Base-by-base conservation (phyloP, 2,113 vertebrate species). In the Amphiprion ocellaris region DNA sequence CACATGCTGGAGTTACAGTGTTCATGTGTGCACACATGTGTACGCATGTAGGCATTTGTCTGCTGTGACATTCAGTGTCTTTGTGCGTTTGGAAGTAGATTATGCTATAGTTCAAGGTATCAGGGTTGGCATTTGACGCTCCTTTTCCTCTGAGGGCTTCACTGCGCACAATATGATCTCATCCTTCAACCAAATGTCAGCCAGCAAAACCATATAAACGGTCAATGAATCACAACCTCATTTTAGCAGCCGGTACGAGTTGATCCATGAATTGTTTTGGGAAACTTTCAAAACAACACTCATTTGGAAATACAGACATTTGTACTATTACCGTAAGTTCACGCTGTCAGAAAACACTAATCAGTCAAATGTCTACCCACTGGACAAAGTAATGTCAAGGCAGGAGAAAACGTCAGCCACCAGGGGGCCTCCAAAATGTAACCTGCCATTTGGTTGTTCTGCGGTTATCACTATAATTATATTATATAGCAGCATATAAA, bases 181-280 rank as follows among this genome's bases (percentile, higher is more conserved):
- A 11, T 87, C 85, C 55, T 74, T 86, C 28, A 75, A 23, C 39
- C 17, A 90, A 90, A 91, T 90, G 76, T 88, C 82, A 88, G 49
- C 73, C 72, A 74, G 81, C 47, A 80, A 60, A 89, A 56, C 47
- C 44, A 46, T 58, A 55, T 19, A 59, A 84, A 71, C 39, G 53
- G 24, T 52, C 74, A 55, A 53, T 85, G 28, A 77, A 83, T 89
- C 70, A 44, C 59, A 58, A 58, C 28, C 21, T 26, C 10, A 23
- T 4, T 53, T 85, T 24, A 77, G 62, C 66, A 63, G 46, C 9
- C 30, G 24, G 33, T 19, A 4, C 3, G 33, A 49, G 2, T 8
- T 73, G 52, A 81, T 72, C 65, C 19, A 67, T 55, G 17, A 58
- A 59, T 76, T 86, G 77, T 75, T 46, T 54, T 17, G 10, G 17